Conservation (phyloP, 2,797 vertebrate species). For the Ispidina lecontei region DNA sequence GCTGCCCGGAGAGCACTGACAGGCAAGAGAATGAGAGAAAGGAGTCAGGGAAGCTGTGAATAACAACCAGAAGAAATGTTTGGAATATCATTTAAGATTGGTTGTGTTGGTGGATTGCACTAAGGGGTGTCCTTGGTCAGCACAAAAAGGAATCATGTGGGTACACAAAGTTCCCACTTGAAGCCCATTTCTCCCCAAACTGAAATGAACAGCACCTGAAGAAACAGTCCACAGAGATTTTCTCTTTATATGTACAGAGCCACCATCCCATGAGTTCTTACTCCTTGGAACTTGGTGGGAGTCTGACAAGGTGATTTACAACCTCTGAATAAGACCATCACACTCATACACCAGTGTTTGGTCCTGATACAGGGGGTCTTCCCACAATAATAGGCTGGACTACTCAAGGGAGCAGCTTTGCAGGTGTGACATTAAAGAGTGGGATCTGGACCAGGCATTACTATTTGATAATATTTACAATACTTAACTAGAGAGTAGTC, state of each 20-base stretch:
- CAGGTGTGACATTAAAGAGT: not conserved
- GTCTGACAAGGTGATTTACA: not conserved
- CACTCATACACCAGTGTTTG: not conserved
- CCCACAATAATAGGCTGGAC: not conserved
- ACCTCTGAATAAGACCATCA: not conserved
- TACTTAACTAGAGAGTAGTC: not conserved
- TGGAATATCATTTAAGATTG: not conserved
- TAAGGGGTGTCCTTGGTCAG: not conserved
- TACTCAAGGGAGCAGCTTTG: not conserved
- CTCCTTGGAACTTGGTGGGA: not conserved
- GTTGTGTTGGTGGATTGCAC: not conserved
- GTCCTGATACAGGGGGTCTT: not conserved
- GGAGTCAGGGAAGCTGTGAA: not conserved
- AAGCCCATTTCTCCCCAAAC: not conserved
- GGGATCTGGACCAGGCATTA: not conserved
- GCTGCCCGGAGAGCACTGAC: not conserved
- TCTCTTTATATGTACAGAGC: not conserved
- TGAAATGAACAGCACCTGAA: not conserved
- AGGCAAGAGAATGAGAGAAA: not conserved
- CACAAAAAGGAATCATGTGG: accelerated
- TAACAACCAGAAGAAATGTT: not conserved
- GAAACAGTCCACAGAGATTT: not conserved
- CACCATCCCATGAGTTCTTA: not conserved
- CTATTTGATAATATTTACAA: not conserved
- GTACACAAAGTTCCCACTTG: not conserved